phyloP scores from a whole-genome alignment of 2,113 vertebrate genomes.

The Percopsis transmontana region DNA sequence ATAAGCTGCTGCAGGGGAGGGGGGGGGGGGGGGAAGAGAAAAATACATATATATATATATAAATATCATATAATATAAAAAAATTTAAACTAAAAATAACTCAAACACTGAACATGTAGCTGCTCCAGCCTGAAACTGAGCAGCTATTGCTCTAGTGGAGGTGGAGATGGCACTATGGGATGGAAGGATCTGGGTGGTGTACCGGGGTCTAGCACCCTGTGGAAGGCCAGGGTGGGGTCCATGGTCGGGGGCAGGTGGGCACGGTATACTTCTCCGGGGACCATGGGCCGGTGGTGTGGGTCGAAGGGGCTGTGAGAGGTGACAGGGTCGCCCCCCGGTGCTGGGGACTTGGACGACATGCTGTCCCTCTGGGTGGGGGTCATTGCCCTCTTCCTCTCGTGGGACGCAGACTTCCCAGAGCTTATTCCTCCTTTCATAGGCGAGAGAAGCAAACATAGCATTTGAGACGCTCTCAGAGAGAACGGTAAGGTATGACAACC shows the following conservation, averaged over 20 bases:
- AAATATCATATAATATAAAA: too few relatives aligned
- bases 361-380: slow-evolving; percentile 93
- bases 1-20: slow-evolving; percentile 82
- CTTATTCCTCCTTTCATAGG: slow-evolving; percentile 78
- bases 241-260: slow-evolving; percentile 88
- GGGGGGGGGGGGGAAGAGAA: slow-evolving; percentile 31
- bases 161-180: not conserved
- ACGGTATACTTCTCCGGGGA: slow-evolving; percentile 87
- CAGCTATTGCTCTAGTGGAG: slow-evolving; percentile 7
- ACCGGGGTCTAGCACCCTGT: slow-evolving; percentile 92
- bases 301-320: slow-evolving; percentile 93
- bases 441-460: slow-evolving; percentile 8
- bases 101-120: slow-evolving; percentile 17
- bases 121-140: slow-evolving; percentile 23
- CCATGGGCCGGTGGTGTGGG: slow-evolving; percentile 85
- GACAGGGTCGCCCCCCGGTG: slow-evolving; percentile 85
- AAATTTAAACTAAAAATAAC: too few relatives aligned
- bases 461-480: too few relatives aligned
- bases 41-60: slow-evolving; percentile 41
- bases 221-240: slow-evolving; percentile 89
- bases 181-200: slow-evolving; percentile 24
- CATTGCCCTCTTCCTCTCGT: slow-evolving; percentile 91
- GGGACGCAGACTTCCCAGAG: slow-evolving; percentile 85
- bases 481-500: too few relatives aligned
- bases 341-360: slow-evolving; percentile 91